These are phyloP conservation scores for Lophotriccus pileatus DNA, from an alignment of 2,797 vertebrate species.

Conservation along the genomic window DNA sequence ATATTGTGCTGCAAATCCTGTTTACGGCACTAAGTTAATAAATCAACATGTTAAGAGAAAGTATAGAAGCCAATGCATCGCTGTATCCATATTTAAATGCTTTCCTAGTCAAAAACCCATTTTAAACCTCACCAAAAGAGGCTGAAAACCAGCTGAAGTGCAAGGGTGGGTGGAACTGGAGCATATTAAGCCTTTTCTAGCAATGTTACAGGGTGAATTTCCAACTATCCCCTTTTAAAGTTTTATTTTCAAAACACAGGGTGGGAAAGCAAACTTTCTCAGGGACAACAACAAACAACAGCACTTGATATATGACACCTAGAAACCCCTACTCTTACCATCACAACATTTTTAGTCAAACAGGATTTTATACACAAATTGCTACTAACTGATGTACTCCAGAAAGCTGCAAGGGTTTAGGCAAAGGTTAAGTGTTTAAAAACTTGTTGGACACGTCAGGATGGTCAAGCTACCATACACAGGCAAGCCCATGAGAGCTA, in stretches of 20 bases:
- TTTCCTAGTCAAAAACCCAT: neutral
- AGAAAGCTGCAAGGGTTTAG: neutral
- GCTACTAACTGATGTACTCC: neutral
- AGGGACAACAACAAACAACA: neutral
- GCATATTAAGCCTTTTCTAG: neutral
- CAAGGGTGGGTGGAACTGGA: neutral
- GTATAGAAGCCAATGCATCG: neutral
- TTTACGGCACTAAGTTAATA: neutral
- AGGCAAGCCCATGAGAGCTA: neutral
- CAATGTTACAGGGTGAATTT: neutral
- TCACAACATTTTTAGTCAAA: neutral
- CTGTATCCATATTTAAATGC: neutral
- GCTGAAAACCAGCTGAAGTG: neutral
- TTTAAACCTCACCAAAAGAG: neutral
- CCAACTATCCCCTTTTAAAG: neutral
- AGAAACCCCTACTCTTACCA: neutral
- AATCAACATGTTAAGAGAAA: neutral
- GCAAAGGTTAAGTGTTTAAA: neutral
- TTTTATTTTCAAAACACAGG: neutral
- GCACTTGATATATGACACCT: neutral
- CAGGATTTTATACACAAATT: neutral
- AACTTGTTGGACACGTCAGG: neutral
- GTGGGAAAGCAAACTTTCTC: neutral
- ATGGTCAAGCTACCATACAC: neutral
- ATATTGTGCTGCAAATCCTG: neutral